Evolutionary conservation across 2,797 vertebrate species (phyloP).

Genomic region (Microcaecilia unicolor): DNA sequence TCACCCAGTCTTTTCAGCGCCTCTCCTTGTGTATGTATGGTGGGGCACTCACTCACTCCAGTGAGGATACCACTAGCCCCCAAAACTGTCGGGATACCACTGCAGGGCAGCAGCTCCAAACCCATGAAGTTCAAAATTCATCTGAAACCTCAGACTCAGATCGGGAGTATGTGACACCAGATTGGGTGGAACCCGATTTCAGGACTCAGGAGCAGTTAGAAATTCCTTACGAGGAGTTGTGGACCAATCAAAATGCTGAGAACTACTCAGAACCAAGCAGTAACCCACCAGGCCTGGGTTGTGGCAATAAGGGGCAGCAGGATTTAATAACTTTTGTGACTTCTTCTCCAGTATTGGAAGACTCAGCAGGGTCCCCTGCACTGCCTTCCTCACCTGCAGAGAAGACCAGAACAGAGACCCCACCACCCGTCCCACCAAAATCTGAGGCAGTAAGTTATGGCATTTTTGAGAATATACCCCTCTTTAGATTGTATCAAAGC

Average conservation of each 20-base stretch:
- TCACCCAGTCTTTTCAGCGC: slow-evolving; percentile 64
- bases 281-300: slow-evolving; percentile 29
- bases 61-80: slow-evolving; percentile 29
- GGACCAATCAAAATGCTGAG: slow-evolving; percentile 66
- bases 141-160: slow-evolving; percentile 58
- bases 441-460: slow-evolving; percentile 95
- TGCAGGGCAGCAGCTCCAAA: slow-evolving; percentile 18
- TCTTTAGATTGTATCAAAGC: too few species aligned
- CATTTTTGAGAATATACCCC: too few species aligned
- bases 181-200: slow-evolving; percentile 74
- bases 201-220: slow-evolving; percentile 62
- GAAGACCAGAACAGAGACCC: slow-evolving; percentile 51
- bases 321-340: slow-evolving; percentile 72
- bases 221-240: slow-evolving; percentile 94
- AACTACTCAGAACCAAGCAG: slow-evolving; percentile 28
- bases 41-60: slow-evolving; percentile 17
- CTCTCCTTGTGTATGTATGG: slow-evolving; percentile 66
- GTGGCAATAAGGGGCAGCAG: slow-evolving; percentile 53
- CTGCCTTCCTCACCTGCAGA: slow-evolving; percentile 40
- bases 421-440: slow-evolving; percentile 88
- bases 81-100: slow-evolving; percentile 60
- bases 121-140: not conserved
- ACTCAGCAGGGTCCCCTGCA: too few species aligned
- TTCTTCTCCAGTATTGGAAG: slow-evolving; percentile 50
- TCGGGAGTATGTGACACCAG: slow-evolving; percentile 81